Evolutionary conservation across 2,888 invertebrate species (phyloP).

Genomic region (Thera britannica): DNA sequence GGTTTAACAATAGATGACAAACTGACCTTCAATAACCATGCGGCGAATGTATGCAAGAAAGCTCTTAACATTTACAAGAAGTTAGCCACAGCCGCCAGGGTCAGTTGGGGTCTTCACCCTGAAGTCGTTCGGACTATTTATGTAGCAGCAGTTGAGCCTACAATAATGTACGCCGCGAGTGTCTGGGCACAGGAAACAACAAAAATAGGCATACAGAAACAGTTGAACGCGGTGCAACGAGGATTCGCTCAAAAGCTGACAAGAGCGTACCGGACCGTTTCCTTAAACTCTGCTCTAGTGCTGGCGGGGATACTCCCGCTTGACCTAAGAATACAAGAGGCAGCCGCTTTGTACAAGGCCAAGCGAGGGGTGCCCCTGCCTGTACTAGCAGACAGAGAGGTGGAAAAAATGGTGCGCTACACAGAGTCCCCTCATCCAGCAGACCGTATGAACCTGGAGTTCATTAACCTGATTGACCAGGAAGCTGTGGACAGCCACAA

Average conservation of each 20-base stretch:
- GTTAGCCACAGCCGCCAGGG: background rate
- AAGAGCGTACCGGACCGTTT: constrained; percentile 7
- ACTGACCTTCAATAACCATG: too few species aligned
- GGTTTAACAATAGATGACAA: too few species aligned
- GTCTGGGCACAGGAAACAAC: constrained; percentile 2
- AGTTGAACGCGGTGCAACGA: constrained; percentile 1
- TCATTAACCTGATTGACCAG: constrained; percentile 17
- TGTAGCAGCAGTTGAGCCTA: constrained; percentile 5
- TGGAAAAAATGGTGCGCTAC: background rate
- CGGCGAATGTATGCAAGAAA: too few species aligned
- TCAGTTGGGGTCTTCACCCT: constrained; percentile 7
- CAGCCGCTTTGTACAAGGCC: background rate
- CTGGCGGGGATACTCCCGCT: constrained; percentile 26
- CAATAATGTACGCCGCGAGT: constrained; percentile 6
- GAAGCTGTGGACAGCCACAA: background rate
- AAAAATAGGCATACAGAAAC: constrained; percentile 9
- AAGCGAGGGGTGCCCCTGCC: constrained; percentile 4
- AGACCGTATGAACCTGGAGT: background rate
- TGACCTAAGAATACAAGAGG: constrained; percentile 22
- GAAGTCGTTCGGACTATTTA: constrained; percentile 6
- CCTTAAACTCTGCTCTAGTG: constrained; percentile 16
- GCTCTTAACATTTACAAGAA: too few species aligned
- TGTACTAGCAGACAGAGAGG: constrained; percentile 1
- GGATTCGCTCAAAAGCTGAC: constrained; percentile 4
- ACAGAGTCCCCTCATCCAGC: constrained; percentile 16